Conservation (phyloP, 2,888 invertebrate genomes). For the Ophion slaviceki region DNA sequence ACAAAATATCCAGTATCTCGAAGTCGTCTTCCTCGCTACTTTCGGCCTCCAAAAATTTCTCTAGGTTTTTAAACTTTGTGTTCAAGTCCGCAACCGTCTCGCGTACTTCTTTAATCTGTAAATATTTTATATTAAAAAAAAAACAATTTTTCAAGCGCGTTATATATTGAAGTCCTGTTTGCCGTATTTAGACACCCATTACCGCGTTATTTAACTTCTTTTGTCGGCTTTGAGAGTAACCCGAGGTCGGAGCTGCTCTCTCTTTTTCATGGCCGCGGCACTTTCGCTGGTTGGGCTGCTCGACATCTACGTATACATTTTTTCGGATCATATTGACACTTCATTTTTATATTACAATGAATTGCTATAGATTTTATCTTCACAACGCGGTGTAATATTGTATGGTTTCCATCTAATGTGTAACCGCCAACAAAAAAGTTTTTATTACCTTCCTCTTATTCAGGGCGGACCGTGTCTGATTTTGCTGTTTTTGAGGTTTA, state of each 20-base stretch:
- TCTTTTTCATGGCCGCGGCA: no score
- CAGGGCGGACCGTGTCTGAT: not conserved
- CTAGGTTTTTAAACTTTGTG: not conserved
- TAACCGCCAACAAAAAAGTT: not conserved
- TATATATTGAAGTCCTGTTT: not conserved
- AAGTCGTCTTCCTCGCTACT: not conserved
- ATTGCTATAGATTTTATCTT: not conserved
- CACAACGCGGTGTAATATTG: not conserved
- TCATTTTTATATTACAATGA: not conserved
- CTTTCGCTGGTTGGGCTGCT: not conserved
- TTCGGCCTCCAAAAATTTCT: not conserved
- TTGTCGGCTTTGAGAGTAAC: not conserved
- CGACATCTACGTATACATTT: not conserved
- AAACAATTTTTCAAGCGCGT: not conserved
- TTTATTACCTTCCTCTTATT: not conserved
- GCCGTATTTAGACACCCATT: slow-evolving; percentile 7
- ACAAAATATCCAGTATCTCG: not conserved
- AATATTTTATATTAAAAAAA: not conserved
- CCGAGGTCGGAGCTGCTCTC: not conserved
- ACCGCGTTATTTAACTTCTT: not conserved
- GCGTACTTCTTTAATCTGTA: not conserved
- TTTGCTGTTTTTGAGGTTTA: not conserved
- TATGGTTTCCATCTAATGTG: not conserved
- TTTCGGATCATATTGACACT: not conserved
- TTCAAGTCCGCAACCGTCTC: not conserved